Conservation (phyloP, 2,113 vertebrate species). For the Daubentonia madagascariensis region DNA sequence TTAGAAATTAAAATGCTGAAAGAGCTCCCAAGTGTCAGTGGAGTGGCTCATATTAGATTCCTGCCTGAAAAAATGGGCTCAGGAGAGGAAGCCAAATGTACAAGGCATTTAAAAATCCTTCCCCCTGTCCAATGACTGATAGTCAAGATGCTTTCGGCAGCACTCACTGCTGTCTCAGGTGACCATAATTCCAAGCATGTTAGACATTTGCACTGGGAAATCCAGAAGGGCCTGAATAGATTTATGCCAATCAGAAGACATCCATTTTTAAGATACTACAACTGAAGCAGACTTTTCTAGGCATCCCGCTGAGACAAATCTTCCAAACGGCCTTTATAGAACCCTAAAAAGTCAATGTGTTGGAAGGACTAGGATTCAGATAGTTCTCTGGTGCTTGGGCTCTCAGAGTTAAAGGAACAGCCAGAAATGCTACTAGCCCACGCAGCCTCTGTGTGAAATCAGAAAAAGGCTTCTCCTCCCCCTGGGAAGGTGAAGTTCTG, state of each 20-base stretch:
- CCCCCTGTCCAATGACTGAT: neutral
- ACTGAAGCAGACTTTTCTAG: neutral
- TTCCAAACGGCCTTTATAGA: neutral
- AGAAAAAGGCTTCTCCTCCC: neutral
- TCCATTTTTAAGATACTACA: neutral
- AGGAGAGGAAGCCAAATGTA: neutral
- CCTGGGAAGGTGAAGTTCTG: neutral
- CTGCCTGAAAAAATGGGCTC: neutral
- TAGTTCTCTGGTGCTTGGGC: neutral
- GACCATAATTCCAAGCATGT: neutral
- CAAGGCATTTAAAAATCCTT: neutral
- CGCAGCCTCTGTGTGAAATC: neutral
- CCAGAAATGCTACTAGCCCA: neutral
- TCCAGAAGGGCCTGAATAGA: neutral
- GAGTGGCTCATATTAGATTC: neutral
- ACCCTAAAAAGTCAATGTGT: neutral
- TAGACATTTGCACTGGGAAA: neutral
- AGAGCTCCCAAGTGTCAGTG: neutral
- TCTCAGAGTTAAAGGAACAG: neutral
- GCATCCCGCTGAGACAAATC: slow-evolving; percentile 8
- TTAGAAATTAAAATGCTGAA: neutral
- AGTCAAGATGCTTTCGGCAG: neutral
- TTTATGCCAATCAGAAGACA: slow-evolving; percentile 29
- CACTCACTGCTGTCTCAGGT: neutral
- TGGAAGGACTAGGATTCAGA: neutral